phyloP scores from a whole-genome alignment of 35 echinoderm and acorn worm species.

The Eucidaris tribuloides region DNA sequence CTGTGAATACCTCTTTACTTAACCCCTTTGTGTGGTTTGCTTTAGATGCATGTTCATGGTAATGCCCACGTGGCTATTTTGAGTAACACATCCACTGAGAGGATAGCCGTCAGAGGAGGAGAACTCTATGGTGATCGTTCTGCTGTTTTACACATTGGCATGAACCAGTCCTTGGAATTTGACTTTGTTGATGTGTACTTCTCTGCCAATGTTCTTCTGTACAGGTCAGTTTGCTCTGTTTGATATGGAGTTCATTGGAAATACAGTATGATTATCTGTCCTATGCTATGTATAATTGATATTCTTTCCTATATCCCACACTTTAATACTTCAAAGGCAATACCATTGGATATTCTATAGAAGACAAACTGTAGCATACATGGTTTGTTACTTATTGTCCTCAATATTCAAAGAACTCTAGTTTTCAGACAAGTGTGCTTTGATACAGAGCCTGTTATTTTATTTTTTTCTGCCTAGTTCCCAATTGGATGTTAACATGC shows the following conservation, averaged over 20 bases:
- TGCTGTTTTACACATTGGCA: conserved; percentile 75
- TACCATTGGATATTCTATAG: too few species aligned
- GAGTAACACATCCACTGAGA: conserved; percentile 53
- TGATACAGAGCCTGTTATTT: too few species aligned
- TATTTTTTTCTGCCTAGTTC: too few species aligned
- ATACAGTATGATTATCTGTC: not conserved
- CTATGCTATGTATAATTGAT: too few species aligned
- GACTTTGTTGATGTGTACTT: conserved; percentile 83
- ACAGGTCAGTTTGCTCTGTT: conserved; percentile 39
- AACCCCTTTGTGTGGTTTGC: not conserved
- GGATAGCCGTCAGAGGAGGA: conserved; percentile 41
- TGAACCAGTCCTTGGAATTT: conserved; percentile 66
- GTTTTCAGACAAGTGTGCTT: too few species aligned
- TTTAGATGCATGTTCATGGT: conserved; percentile 66
- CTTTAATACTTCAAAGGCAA: too few species aligned
- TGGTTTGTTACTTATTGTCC: too few species aligned
- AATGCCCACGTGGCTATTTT: conserved; percentile 80
- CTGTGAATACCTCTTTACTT: too few species aligned
- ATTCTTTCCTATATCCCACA: too few species aligned
- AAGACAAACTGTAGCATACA: too few species aligned
- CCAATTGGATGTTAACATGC: too few species aligned
- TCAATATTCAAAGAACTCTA: too few species aligned
- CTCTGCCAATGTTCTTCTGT: conserved; percentile 70
- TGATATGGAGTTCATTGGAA: not conserved
- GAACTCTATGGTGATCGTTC: conserved; percentile 71